These are phyloP conservation scores for Engraulis encrasicolus DNA, from an alignment of 2,113 vertebrate species.

Conservation along the genomic window DNA sequence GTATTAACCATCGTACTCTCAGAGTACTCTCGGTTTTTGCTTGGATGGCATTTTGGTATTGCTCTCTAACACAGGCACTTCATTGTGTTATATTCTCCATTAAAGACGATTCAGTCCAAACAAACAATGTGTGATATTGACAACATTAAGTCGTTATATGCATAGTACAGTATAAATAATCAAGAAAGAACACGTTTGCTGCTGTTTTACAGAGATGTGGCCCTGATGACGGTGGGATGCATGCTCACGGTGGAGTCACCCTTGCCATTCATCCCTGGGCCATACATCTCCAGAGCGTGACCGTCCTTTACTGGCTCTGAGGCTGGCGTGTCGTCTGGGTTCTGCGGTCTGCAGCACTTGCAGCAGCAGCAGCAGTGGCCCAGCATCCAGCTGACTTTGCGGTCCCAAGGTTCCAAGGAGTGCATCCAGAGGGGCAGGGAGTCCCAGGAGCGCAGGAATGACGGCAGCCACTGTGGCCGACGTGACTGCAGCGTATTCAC, in stretches of 20 bases:
- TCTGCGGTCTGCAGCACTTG: slow-evolving; percentile 78
- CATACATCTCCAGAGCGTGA: slow-evolving; percentile 66
- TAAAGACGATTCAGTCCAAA: background rate
- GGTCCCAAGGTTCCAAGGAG: slow-evolving; percentile 83
- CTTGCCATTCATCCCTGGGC: slow-evolving; percentile 64
- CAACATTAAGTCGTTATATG: slow-evolving; percentile 7
- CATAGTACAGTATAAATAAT: background rate
- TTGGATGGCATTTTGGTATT: background rate
- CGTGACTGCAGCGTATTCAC: slow-evolving; percentile 74
- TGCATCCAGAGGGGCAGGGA: slow-evolving; percentile 86
- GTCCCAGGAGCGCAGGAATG: slow-evolving; percentile 82
- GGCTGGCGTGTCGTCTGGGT: slow-evolving; percentile 50
- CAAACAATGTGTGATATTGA: background rate
- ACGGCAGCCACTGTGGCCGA: slow-evolving; percentile 76
- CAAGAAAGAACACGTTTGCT: background rate
- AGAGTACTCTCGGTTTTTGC: background rate
- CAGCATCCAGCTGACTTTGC: slow-evolving; percentile 28
- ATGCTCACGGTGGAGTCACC: slow-evolving; percentile 43
- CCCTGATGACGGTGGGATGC: slow-evolving; percentile 32
- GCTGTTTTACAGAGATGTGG: slow-evolving; percentile 25
- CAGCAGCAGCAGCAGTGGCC: slow-evolving; percentile 78
- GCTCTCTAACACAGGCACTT: background rate
- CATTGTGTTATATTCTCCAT: background rate
- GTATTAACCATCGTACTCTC: no score
- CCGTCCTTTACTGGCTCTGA: slow-evolving; percentile 55